phyloP scores from a whole-genome alignment of 2,888 invertebrate genomes.

The Idaea aversata region DNA sequence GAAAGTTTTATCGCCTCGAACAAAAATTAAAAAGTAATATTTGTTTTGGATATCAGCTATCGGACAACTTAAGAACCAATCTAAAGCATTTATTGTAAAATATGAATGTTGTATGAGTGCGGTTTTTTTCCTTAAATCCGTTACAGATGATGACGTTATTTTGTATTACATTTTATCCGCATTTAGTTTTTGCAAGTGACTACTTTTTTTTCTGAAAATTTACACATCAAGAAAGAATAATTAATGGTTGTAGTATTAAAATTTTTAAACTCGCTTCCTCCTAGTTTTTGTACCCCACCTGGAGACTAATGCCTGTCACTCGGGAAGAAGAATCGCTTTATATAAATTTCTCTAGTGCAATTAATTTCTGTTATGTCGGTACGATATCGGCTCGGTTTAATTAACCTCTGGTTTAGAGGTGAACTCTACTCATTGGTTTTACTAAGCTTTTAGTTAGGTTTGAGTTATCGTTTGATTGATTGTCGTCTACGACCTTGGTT shows the following conservation, averaged over 20 bases:
- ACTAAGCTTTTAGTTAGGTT: not conserved
- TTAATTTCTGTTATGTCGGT: constrained; percentile 69
- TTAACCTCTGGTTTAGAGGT: constrained; percentile 50
- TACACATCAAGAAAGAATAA: too few species aligned
- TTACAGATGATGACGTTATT: not conserved
- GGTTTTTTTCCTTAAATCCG: not conserved
- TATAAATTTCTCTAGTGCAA: constrained; percentile 68
- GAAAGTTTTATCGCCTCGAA: too few species aligned
- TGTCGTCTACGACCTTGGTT: not conserved
- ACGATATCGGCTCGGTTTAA: constrained; percentile 58
- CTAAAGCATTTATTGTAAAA: too few species aligned
- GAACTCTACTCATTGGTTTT: constrained; percentile 20
- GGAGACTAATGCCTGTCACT: constrained; percentile 58
- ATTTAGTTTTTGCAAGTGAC: not conserved
- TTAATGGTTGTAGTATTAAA: not conserved
- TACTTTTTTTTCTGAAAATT: not conserved
- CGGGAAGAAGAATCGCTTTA: constrained; percentile 67
- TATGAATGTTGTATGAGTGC: too few species aligned
- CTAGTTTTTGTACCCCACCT: constrained; percentile 28
- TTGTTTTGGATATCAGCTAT: too few species aligned
- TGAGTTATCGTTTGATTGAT: not conserved
- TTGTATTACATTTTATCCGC: not conserved
- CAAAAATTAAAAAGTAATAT: too few species aligned
- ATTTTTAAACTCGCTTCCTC: constrained; percentile 23
- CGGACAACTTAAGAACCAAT: too few species aligned